Evolutionary conservation across 2,113 vertebrate species (phyloP), one percentile per base, ranked within the genome.

Genomic region (Coracopsis vasa): DNA sequence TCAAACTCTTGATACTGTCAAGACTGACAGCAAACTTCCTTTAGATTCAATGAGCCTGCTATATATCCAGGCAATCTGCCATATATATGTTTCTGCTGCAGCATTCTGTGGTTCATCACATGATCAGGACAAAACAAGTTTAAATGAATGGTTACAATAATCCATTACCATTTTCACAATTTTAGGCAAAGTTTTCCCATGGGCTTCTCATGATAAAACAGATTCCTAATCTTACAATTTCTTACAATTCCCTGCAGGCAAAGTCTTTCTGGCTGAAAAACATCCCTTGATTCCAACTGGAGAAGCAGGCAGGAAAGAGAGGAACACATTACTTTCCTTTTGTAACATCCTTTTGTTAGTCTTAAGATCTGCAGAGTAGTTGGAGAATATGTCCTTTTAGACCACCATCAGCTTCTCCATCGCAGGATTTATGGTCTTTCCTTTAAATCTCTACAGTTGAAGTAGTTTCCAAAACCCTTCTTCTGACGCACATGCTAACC

Each of bases 301-400:
- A 91, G 61, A 84, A 58, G 24, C 21, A 35, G 9, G 12, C 72
- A 80, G 37, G 48, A 82, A 67, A 35, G 27, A 64, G 8, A 84
- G 17, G 41, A 64, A 67, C 5, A 23, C 70, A 58, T 75, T 66
- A 45, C 18, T 84, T 79, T 17, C 33, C 9, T 39, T 93, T 83
- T 70, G 27, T 80, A 53, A 80, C 54, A 48, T 78, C 86, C 37
- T 81, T 47, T 27, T 81, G 21, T 88, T 86, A 61, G 31, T 74
- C 48, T 65, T 58, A 39, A 84, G n/a, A 69, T 50, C 58, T 37
- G 41, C 66, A 62, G 75, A 44, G 28, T 42, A 54, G 19, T 58
- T 91, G 72, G 64, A 62, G 72, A 90, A 44, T 80, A n/a, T 6
- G 39, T 82, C 64, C 94, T 94, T 94, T 74, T 44, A 60, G 25